Evolutionary conservation across 2,113 vertebrate genomes (phyloP).

Genomic region (Eurypyga helias): DNA sequence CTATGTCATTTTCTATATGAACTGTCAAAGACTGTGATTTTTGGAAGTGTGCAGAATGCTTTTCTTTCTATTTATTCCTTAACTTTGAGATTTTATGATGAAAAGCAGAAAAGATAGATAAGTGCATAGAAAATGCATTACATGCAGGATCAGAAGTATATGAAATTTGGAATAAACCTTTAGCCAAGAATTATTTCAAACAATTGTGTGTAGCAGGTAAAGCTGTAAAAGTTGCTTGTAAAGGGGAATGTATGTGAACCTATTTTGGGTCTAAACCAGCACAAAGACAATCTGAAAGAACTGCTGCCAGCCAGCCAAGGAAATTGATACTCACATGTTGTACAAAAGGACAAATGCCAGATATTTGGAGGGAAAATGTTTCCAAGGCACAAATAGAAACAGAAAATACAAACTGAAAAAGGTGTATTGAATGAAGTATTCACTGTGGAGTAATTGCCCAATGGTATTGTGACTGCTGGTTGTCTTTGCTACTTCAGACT

Average conservation of each 20-base stretch:
- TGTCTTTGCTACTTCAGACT: background rate
- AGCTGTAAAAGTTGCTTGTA: background rate
- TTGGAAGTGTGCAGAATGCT: background rate
- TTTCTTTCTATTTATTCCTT: background rate
- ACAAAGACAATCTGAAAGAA: background rate
- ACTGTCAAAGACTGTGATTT: background rate
- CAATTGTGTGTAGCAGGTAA: background rate
- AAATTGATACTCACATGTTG: background rate
- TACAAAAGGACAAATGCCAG: background rate
- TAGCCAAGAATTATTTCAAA: background rate
- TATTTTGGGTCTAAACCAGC: background rate
- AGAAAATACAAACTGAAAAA: background rate
- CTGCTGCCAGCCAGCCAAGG: background rate
- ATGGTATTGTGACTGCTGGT: background rate
- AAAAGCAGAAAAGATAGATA: background rate
- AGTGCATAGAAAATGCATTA: background rate
- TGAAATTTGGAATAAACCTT: background rate
- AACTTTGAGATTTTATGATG: background rate
- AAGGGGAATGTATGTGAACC: background rate
- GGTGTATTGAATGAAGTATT: background rate
- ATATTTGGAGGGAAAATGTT: background rate
- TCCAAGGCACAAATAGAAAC: background rate
- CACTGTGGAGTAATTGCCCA: background rate
- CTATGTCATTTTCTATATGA: background rate
- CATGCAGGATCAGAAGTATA: background rate